Conservation (phyloP, 2,888 invertebrate genomes). For the Hanleya hanleyi region DNA sequence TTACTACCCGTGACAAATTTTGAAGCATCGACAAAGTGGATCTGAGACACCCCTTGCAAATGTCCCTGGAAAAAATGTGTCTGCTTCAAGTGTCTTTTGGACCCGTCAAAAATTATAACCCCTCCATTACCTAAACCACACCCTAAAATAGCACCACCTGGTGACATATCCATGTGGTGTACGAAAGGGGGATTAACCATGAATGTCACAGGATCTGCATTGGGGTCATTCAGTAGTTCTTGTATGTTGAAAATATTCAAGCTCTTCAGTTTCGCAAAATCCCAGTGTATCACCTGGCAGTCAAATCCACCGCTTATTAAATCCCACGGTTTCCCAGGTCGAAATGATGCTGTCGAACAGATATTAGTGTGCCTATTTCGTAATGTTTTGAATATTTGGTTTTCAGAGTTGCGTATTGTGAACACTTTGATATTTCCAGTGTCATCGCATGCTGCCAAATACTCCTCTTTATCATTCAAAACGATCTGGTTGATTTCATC, state of each 20-base stretch:
- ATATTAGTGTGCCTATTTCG: slow-evolving; percentile 69
- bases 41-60: slow-evolving; percentile 68
- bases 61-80: slow-evolving; percentile 61
- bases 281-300: slow-evolving; percentile 69
- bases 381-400: slow-evolving; percentile 63
- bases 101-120: slow-evolving; percentile 61
- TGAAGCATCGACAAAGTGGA: slow-evolving; percentile 59
- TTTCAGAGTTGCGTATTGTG: slow-evolving; percentile 45
- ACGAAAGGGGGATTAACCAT: slow-evolving; percentile 70
- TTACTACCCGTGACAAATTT: slow-evolving; percentile 65
- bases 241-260: slow-evolving; percentile 67
- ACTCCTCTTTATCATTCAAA: slow-evolving; percentile 63
- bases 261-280: slow-evolving; percentile 62
- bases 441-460: slow-evolving; percentile 69
- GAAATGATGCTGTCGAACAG: slow-evolving; percentile 65
- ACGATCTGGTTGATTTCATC: slow-evolving; percentile 70
- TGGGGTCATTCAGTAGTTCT: slow-evolving; percentile 55
- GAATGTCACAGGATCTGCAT: slow-evolving; percentile 52
- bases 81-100: slow-evolving; percentile 54
- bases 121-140: slow-evolving; percentile 69
- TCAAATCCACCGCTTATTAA: slow-evolving; percentile 68
- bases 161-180: slow-evolving; percentile 57
- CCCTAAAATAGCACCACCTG: slow-evolving; percentile 53
- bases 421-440: slow-evolving; percentile 67
- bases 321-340: slow-evolving; percentile 60